Percentiles rank a stretch among this genome's conserved stretches.
phyloP scores from a whole-genome alignment of 1,140 invertebrate genomes.

The Diuraphis noxia region DNA sequence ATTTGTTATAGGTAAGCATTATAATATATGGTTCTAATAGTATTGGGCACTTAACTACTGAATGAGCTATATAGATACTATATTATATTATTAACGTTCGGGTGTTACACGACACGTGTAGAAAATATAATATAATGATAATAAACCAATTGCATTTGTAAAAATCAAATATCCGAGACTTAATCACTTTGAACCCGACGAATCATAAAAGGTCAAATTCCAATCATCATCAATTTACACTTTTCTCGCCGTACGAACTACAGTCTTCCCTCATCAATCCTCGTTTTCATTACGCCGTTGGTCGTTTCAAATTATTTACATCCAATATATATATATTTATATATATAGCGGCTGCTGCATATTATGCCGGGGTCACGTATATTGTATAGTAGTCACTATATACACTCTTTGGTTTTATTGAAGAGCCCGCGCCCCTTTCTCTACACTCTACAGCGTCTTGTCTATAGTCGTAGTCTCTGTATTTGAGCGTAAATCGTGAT shows the following conservation, averaged over 20 bases:
- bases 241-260: conserved; percentile 4
- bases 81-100: neutral
- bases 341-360: neutral
- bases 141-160: conserved; percentile 10
- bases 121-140: neutral
- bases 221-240: conserved; percentile 37
- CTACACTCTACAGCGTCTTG: neutral
- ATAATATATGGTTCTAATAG: no score
- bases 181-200: conserved; percentile 39
- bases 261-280: neutral
- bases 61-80: neutral
- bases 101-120: neutral
- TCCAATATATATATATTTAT: neutral
- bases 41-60: neutral
- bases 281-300: conserved; percentile 23
- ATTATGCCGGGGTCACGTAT: neutral
- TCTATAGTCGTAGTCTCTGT: neutral
- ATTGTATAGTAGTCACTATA: neutral
- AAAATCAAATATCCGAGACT: conserved; percentile 1
- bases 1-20: no score
- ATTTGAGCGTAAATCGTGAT: conserved; percentile 12
- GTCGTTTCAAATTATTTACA: conserved; percentile 23
- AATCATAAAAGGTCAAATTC: conserved; percentile 37
- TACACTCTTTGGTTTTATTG: neutral
- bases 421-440: neutral